These are phyloP conservation scores for Petrophora chlorosata DNA, from an alignment of 2,888 invertebrate genomes.

Conservation along the genomic window DNA sequence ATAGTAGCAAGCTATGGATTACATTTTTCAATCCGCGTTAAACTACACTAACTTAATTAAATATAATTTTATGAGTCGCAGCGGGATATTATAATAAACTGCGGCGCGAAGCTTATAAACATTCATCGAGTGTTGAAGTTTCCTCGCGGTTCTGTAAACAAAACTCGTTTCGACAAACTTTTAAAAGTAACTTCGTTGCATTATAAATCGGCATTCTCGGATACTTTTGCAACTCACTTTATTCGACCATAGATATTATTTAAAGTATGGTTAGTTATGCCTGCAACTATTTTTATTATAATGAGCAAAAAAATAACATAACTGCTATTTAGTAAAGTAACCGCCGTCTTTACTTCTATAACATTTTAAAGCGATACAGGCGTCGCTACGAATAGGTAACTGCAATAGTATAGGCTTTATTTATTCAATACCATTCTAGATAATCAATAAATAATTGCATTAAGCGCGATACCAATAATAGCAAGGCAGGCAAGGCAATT, in stretches of 20 bases:
- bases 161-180: conserved; percentile 28
- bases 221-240: conserved; percentile 11
- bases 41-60: conserved; percentile 11
- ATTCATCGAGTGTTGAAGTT: conserved; percentile 26
- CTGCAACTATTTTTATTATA: neutral
- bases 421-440: too few species aligned
- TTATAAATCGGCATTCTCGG: conserved; percentile 27
- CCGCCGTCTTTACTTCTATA: too few species aligned
- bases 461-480: too few species aligned
- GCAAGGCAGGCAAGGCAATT: too few species aligned
- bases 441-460: too few species aligned
- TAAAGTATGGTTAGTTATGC: too few species aligned
- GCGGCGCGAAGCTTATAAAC: conserved; percentile 22
- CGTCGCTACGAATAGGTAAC: too few species aligned
- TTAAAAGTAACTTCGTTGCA: conserved; percentile 28
- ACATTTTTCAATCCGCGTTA: conserved; percentile 14
- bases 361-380: too few species aligned
- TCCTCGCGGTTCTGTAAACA: conserved; percentile 28
- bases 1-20: conserved; percentile 13
- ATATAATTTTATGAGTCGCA: conserved; percentile 5
- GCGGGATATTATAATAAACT: conserved; percentile 20
- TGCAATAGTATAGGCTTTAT: too few species aligned
- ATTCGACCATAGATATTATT: too few species aligned
- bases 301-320: neutral
- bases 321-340: too few species aligned